A percentile compares a stretch with the other conserved stretches of the same genome.
Conservation (phyloP, 30 jellyfish, hydroid and myxozoan genomes). For the Aurelia coerulea region DNA sequence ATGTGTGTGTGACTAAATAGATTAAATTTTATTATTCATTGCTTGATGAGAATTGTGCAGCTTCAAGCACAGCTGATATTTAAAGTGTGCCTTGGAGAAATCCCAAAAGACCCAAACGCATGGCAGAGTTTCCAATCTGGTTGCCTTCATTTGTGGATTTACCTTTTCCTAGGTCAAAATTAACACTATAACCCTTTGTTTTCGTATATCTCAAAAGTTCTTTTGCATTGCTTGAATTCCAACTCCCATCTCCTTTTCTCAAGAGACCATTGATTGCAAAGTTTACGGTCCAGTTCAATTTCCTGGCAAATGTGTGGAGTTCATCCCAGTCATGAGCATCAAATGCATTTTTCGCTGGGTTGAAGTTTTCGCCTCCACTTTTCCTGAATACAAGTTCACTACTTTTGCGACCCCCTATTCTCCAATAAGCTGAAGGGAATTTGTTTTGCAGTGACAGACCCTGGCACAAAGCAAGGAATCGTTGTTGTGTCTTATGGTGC, state of each 20-base stretch:
- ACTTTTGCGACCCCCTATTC: constrained; percentile 36
- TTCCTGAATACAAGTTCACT: constrained; percentile 11
- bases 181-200: too few relatives aligned
- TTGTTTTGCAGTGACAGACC: constrained; percentile 9
- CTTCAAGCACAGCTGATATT: too few relatives aligned
- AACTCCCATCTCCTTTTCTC: constrained; percentile 47
- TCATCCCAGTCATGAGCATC: constrained; percentile 16
- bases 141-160: too few relatives aligned
- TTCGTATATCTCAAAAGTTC: too few relatives aligned
- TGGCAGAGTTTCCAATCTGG: too few relatives aligned
- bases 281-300: constrained; percentile 24
- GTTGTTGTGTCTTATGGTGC: neutral
- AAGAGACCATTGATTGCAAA: constrained; percentile 35
- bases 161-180: too few relatives aligned
- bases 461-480: constrained; percentile 4
- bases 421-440: constrained; percentile 26
- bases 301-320: constrained; percentile 16
- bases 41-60: too few relatives aligned
- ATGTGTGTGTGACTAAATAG: too few relatives aligned
- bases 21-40: too few relatives aligned
- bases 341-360: constrained; percentile 5
- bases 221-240: constrained; percentile 40
- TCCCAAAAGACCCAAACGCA: too few relatives aligned
- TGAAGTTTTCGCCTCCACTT: neutral
- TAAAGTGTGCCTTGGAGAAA: too few relatives aligned